Conservation (phyloP, 2,797 vertebrate genomes). For the Mionectes olivaceus region DNA sequence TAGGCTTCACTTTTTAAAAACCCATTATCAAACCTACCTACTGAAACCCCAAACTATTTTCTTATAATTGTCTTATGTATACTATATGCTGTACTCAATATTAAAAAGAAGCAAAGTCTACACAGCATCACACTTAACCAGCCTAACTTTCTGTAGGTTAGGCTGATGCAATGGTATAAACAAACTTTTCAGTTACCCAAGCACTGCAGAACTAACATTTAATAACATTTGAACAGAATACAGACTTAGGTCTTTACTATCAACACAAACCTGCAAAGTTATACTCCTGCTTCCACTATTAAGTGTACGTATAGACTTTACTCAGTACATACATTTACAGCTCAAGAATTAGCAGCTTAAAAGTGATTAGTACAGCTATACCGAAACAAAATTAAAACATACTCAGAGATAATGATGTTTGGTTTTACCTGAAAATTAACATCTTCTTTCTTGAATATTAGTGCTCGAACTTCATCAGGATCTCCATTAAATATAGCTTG, state of each 20-base stretch:
- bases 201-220: neutral
- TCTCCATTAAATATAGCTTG: slow-evolving; percentile 99
- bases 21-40: neutral
- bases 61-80: neutral
- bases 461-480: slow-evolving; percentile 95
- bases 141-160: neutral
- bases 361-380: neutral
- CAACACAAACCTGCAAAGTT: neutral
- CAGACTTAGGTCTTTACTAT: neutral
- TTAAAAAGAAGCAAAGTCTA: neutral
- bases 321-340: neutral
- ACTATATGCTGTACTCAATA: neutral
- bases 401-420: neutral
- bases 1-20: neutral
- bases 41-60: neutral
- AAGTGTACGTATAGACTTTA: neutral
- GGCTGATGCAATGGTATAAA: neutral
- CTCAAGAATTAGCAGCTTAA: neutral
- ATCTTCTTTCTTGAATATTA: slow-evolving; percentile 99
- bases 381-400: neutral
- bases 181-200: neutral
- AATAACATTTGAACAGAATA: neutral
- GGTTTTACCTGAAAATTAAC: slow-evolving; percentile 95
- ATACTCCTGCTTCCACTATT: neutral
- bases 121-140: neutral